Conservation (phyloP, 2,888 invertebrate genomes). For the Chrysopilus asiliformis region DNA sequence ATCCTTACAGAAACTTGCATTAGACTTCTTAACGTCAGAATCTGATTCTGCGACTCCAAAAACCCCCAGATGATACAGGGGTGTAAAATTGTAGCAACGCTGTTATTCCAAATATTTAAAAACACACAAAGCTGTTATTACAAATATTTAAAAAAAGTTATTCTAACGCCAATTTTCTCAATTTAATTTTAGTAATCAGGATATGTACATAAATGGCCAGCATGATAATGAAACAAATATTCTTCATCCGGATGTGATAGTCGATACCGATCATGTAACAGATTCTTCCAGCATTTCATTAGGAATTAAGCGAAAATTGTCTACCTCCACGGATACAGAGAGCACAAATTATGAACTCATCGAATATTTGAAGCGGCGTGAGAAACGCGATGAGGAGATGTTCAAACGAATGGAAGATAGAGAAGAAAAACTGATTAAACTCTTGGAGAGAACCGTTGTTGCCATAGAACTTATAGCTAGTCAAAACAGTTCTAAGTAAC, state of each 20-base stretch:
- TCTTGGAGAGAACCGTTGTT: slow-evolving; percentile 33
- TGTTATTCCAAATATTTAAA: too few relatives aligned
- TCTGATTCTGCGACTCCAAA: too few relatives aligned
- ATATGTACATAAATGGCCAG: slow-evolving; percentile 18
- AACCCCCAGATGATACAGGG: too few relatives aligned
- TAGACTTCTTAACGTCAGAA: too few relatives aligned
- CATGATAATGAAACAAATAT: slow-evolving; percentile 19
- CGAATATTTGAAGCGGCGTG: slow-evolving; percentile 33
- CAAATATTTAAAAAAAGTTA: neutral
- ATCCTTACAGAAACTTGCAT: too few relatives aligned
- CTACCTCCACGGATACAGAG: slow-evolving; percentile 25
- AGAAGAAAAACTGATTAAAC: slow-evolving; percentile 30
- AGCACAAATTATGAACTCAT: slow-evolving; percentile 34
- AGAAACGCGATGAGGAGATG: slow-evolving; percentile 33
- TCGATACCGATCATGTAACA: slow-evolving; percentile 32
- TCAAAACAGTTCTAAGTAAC: slow-evolving; percentile 4
- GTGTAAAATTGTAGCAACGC: too few relatives aligned
- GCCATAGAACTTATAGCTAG: slow-evolving; percentile 30
- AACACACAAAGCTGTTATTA: too few relatives aligned
- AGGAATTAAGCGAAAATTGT: slow-evolving; percentile 25
- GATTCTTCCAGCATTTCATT: slow-evolving; percentile 24
- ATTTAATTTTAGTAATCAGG: slow-evolving; percentile 23
- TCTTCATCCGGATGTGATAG: slow-evolving; percentile 35
- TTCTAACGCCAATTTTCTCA: slow-evolving; percentile 1
- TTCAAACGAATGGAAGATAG: slow-evolving; percentile 34